Percentiles rank a stretch among this genome's conserved stretches.
Evolutionary conservation across 2,888 invertebrate species (phyloP).

Genomic region (Boloria euphrosyne): DNA sequence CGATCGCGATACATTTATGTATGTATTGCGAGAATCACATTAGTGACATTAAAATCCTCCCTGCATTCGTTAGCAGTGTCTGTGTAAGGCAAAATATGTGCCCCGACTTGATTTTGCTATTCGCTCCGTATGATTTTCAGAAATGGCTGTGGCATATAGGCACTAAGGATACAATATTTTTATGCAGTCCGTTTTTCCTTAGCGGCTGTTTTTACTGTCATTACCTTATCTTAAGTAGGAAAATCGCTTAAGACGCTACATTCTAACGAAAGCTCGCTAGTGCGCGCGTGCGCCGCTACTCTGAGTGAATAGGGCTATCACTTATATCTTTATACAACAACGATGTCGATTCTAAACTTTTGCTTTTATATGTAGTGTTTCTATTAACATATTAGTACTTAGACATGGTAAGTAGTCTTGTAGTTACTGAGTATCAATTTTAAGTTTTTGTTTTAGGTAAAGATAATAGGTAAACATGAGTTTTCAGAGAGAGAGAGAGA

Average conservation of each 20-base stretch:
- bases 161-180: constrained; percentile 80
- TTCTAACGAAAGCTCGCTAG: constrained; percentile 75
- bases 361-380: not conserved
- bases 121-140: constrained; percentile 82
- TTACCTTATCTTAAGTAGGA: constrained; percentile 80
- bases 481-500: too few relatives aligned
- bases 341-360: not conserved
- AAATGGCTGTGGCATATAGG: constrained; percentile 76
- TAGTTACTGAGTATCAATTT: too few relatives aligned
- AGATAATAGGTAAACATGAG: too few relatives aligned
- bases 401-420: not conserved
- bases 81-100: constrained; percentile 79
- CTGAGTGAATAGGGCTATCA: constrained; percentile 55
- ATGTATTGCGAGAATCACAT: constrained; percentile 74
- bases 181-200: constrained; percentile 76
- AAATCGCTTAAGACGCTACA: constrained; percentile 78
- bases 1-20: constrained; percentile 64
- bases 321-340: not conserved
- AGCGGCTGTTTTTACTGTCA: constrained; percentile 73
- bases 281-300: constrained; percentile 79
- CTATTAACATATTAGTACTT: not conserved
- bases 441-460: too few relatives aligned
- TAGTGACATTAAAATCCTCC: constrained; percentile 77
- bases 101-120: constrained; percentile 65
- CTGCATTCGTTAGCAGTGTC: constrained; percentile 74